Evolutionary conservation across 2,797 vertebrate species (phyloP), one percentile per base, ranked within the genome.

Genomic region (Artibeus jamaicensis): DNA sequence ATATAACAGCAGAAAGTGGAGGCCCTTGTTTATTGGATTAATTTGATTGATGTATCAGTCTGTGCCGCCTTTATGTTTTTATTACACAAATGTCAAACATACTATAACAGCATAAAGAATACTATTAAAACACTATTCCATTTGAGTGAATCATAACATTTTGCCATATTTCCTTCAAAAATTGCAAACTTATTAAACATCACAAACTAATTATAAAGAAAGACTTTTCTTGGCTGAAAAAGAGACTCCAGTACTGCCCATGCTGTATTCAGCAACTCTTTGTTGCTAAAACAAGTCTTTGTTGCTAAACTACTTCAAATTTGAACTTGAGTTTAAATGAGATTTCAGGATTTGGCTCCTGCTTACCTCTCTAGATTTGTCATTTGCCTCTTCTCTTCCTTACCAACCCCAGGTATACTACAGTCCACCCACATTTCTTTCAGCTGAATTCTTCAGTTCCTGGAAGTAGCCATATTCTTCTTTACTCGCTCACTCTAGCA

Each of bases 61-160:
- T 62, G 55, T 86, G 70, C 48, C 8, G 44, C 26, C 67, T 24
- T 71, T 48, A 89, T 57, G 10, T 24, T 93, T 70, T 71, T 85
- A 78, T 93, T 93, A 85, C 86, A 37, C 29, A 94, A 96, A 91
- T 62, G 78, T 76, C 62, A 93, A 96, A 37, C 42, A 68, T 19
- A 88, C 37, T 18, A 34, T 74, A 62, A 53, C 87, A 70, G 19
- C 62, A 88, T 85, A 34, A 87, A 78, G 24, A 48, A 65, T 65
- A 70, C 46, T 67, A 50, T 83, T 91, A 39, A 57, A 82, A 19
- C 44, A 94, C 32, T n/a, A 10, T 68, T 83, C 11, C 7, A 3
- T 86, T 88, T 96, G 26, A 96, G 78, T 65, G 76, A 95, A 71
- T 67, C 62, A 39, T 73, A 83, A 48, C 9, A 59, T 87, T 95